phyloP scores from a whole-genome alignment of 2,888 invertebrate genomes.

The Neoascia interrupta region DNA sequence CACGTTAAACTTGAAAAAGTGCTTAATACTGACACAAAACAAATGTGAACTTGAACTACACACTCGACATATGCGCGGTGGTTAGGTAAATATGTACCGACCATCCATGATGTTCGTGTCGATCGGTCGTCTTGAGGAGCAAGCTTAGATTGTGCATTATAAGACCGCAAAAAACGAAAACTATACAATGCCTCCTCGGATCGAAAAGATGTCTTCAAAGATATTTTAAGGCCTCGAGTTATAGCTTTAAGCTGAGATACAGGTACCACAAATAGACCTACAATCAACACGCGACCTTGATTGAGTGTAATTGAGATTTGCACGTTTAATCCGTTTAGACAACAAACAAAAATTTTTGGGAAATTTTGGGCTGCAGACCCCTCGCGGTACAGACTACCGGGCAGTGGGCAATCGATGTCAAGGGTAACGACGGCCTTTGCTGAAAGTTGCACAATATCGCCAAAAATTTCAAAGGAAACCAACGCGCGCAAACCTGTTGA shows the following conservation, averaged over 20 bases:
- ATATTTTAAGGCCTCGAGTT: slow-evolving; percentile 15
- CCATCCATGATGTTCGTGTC: slow-evolving; percentile 11
- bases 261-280: neutral
- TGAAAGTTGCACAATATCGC: slow-evolving; percentile 57
- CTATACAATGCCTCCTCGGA: neutral
- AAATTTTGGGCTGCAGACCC: too few relatives aligned
- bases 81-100: slow-evolving; percentile 33
- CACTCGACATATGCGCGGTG: slow-evolving; percentile 18
- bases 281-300: slow-evolving; percentile 44
- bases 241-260: too few relatives aligned
- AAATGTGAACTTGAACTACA: slow-evolving; percentile 66
- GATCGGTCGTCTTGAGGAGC: neutral
- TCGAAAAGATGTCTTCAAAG: slow-evolving; percentile 3
- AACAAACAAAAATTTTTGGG: neutral
- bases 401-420: slow-evolving; percentile 49
- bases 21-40: slow-evolving; percentile 48
- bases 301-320: slow-evolving; percentile 33
- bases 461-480: slow-evolving; percentile 12
- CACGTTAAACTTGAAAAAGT: slow-evolving; percentile 54
- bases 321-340: slow-evolving; percentile 36
- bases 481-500: slow-evolving; percentile 33
- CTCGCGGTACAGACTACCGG: neutral
- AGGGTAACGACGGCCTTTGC: slow-evolving; percentile 53
- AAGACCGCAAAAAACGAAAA: neutral
- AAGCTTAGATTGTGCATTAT: slow-evolving; percentile 30